These are phyloP conservation scores for Chaitophorus viminalis DNA, from an alignment of 2,888 invertebrate species.

Conservation along the genomic window DNA sequence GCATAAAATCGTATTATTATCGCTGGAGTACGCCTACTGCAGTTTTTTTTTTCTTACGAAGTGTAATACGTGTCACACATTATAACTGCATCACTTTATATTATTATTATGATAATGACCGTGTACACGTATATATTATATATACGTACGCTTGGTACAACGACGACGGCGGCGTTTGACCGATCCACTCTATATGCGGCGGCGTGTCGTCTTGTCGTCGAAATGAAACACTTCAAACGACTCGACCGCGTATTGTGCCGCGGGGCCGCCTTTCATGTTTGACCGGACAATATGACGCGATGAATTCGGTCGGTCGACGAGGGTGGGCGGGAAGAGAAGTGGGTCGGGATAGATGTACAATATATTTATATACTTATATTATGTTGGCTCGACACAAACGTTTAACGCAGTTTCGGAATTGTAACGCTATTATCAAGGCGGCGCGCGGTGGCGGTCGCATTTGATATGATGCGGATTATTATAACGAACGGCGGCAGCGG, in stretches of 20 bases:
- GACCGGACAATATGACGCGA: slow-evolving; percentile 32
- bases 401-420: slow-evolving; percentile 16
- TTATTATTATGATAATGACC: neutral
- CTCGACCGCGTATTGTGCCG: slow-evolving; percentile 27
- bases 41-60: neutral
- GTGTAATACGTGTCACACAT: neutral
- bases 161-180: neutral
- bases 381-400: neutral
- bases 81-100: neutral
- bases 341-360: neutral
- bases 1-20: neutral
- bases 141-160: neutral
- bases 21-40: neutral
- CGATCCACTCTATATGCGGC: neutral
- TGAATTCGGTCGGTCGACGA: neutral
- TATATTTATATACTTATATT: neutral
- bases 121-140: neutral
- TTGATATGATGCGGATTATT: slow-evolving; percentile 36
- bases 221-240: slow-evolving; percentile 36
- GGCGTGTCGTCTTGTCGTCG: neutral
- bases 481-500: neutral
- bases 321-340: neutral
- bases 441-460: slow-evolving; percentile 24
- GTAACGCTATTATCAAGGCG: neutral
- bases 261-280: slow-evolving; percentile 22